These are phyloP conservation scores for Eulemur macaco DNA, from an alignment of 2,113 vertebrate genomes.

Conservation along the genomic window DNA sequence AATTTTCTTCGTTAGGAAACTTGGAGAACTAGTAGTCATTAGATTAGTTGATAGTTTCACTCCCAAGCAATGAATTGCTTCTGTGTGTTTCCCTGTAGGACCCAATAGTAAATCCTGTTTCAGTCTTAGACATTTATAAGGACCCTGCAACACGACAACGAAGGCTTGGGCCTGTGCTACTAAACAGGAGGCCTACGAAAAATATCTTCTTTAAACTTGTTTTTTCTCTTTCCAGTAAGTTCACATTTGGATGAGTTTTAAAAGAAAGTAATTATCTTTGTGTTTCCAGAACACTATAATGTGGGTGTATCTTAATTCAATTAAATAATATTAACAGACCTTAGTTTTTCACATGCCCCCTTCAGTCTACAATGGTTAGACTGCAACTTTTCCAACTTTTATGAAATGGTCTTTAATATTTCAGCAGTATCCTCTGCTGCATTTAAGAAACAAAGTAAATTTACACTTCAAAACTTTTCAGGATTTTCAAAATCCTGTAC, in stretches of 20 bases:
- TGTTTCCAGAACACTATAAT: conserved; percentile 89
- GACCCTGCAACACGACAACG: conserved; percentile 75
- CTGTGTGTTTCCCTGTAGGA: conserved; percentile 84
- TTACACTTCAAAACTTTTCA: conserved; percentile 80
- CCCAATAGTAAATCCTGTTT: conserved; percentile 77
- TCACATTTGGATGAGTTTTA: conserved; percentile 82
- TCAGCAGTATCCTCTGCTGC: conserved; percentile 83
- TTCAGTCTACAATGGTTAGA: conserved; percentile 81
- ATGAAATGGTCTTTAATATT: conserved; percentile 84
- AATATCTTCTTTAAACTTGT: conserved; percentile 81
- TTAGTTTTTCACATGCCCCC: conserved; percentile 81
- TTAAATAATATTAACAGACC: conserved; percentile 84
- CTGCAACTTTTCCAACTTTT: conserved; percentile 83
- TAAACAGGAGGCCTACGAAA: conserved; percentile 82
- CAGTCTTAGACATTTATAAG: conserved; percentile 77
- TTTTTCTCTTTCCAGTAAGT: conserved; percentile 82
- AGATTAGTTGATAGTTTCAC: conserved; percentile 80
- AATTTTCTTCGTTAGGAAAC: conserved; percentile 79
- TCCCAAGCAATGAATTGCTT: conserved; percentile 82
- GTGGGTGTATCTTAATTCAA: conserved; percentile 84
- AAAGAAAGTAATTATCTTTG: conserved; percentile 80
- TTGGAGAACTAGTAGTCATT: conserved; percentile 79
- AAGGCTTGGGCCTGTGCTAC: conserved; percentile 79
- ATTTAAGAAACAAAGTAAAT: conserved; percentile 79
- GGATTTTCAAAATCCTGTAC: conserved; percentile 81